phyloP scores from a whole-genome alignment of 1,140 invertebrate genomes.

The Aphis craccivora region DNA sequence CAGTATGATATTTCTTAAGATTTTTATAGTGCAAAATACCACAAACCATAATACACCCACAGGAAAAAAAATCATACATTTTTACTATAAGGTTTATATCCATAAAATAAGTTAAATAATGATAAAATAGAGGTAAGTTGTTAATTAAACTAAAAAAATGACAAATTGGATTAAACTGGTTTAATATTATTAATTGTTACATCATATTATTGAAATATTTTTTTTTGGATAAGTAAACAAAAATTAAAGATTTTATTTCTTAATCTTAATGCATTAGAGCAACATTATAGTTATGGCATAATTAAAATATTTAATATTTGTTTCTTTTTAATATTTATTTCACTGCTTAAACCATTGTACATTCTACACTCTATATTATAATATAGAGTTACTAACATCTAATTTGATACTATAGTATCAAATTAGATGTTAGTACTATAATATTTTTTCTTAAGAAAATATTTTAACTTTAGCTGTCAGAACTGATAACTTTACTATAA shows the following conservation, averaged over 20 bases:
- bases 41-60: background rate
- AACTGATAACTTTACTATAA: no score
- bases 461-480: no score
- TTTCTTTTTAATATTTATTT: background rate
- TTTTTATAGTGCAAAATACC: slow-evolving; percentile 45
- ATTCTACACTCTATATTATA: no score
- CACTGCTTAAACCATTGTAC: no score
- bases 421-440: no score
- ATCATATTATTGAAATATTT: no score
- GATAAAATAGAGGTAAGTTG: background rate
- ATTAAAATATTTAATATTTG: background rate
- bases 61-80: background rate
- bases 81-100: background rate
- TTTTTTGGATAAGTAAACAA: background rate
- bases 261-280: background rate
- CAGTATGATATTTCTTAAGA: slow-evolving; percentile 17
- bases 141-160: no score
- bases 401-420: no score
- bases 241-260: background rate
- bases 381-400: no score
- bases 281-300: background rate
- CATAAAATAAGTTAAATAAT: background rate
- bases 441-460: no score
- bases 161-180: background rate
- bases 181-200: background rate